These are phyloP conservation scores for Agrotis ipsilon DNA, from an alignment of 2,888 invertebrate genomes.

Conservation along the genomic window DNA sequence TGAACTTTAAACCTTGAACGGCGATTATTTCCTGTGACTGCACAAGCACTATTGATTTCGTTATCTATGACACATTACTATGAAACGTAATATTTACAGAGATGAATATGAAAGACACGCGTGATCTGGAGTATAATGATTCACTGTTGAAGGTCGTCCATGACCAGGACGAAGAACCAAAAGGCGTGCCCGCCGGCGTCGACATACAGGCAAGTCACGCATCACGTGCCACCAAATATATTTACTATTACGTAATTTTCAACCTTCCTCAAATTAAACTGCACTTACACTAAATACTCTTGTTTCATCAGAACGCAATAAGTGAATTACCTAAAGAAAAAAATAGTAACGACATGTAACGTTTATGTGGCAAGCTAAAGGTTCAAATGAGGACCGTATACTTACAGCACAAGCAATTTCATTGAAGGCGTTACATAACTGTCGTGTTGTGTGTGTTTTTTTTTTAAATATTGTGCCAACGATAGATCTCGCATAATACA, in stretches of 20 bases:
- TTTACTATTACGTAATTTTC: constrained; percentile 22
- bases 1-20: constrained; percentile 44
- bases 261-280: constrained; percentile 6
- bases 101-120: constrained; percentile 72
- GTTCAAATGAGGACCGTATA: constrained; percentile 27
- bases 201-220: constrained; percentile 80
- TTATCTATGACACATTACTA: constrained; percentile 43
- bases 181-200: constrained; percentile 85
- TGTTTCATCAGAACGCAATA: not conserved
- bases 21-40: constrained; percentile 28
- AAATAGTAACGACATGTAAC: no score
- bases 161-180: constrained; percentile 85
- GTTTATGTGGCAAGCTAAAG: not conserved
- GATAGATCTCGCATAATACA: not conserved
- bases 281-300: no score
- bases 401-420: constrained; percentile 2
- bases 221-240: constrained; percentile 19
- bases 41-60: constrained; percentile 20
- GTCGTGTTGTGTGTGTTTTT: constrained; percentile 7
- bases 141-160: constrained; percentile 81
- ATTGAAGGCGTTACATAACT: constrained; percentile 14
- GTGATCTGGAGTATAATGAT: constrained; percentile 83
- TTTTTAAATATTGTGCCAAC: not conserved
- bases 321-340: no score
- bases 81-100: constrained; percentile 68